phyloP scores from a whole-genome alignment of 2,888 invertebrate species.

The Odiellus spinosus region DNA sequence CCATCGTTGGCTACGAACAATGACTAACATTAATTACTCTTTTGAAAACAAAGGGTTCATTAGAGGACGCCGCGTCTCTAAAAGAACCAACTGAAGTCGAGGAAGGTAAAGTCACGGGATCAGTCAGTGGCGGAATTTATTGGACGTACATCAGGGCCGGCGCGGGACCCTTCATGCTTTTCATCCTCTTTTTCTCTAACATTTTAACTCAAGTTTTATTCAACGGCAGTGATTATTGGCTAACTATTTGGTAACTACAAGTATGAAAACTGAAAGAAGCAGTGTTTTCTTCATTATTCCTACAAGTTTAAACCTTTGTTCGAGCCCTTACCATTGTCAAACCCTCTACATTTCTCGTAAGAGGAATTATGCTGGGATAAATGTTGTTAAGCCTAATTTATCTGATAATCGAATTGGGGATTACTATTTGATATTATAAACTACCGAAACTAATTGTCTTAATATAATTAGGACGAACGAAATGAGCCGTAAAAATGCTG shows the following conservation, averaged over 20 bases:
- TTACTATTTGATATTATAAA: too few relatives aligned
- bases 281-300: constrained; percentile 1
- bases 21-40: background rate
- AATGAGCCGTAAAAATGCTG: too few relatives aligned
- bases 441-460: too few relatives aligned
- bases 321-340: too few relatives aligned
- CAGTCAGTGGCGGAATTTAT: constrained; percentile 24
- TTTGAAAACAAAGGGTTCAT: background rate
- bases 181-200: constrained; percentile 27
- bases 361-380: too few relatives aligned
- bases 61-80: background rate
- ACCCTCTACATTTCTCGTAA: too few relatives aligned
- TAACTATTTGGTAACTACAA: constrained; percentile 17
- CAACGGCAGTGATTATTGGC: constrained; percentile 19
- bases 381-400: too few relatives aligned
- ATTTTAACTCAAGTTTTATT: constrained; percentile 28
- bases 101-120: background rate
- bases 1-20: constrained; percentile 5
- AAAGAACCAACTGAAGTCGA: too few relatives aligned
- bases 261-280: constrained; percentile 8
- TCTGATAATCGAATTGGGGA: too few relatives aligned
- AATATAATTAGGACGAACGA: too few relatives aligned
- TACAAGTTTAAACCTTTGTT: too few relatives aligned
- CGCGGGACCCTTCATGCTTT: constrained; percentile 23
- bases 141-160: constrained; percentile 31